These are phyloP conservation scores for Lutraria rhynchaena DNA, from an alignment of 1,140 invertebrate species.

Conservation along the genomic window DNA sequence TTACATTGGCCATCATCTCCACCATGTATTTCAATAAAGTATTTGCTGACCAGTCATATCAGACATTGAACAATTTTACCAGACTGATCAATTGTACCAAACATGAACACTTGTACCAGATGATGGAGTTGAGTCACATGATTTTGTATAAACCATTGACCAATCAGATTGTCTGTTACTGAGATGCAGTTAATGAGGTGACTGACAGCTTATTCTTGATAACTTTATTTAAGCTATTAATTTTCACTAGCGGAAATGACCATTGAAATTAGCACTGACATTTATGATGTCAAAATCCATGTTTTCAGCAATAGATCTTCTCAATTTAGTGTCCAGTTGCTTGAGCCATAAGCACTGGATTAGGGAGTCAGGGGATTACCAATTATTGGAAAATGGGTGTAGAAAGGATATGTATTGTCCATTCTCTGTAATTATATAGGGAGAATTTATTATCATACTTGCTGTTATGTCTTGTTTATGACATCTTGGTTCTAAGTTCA, in stretches of 20 bases:
- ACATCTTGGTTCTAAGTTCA: constrained; percentile 24
- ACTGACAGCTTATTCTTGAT: constrained; percentile 4
- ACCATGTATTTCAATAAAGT: too few species aligned
- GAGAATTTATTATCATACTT: constrained; percentile 35
- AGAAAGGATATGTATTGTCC: constrained; percentile 49
- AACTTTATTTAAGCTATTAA: constrained; percentile 54
- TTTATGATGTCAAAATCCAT: constrained; percentile 56
- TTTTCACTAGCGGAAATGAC: constrained; percentile 53
- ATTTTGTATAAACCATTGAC: background rate
- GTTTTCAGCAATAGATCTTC: constrained; percentile 31
- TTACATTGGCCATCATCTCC: too few species aligned
- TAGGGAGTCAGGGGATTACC: constrained; percentile 31
- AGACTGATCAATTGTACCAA: too few species aligned
- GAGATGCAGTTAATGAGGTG: background rate
- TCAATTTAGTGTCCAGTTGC: background rate
- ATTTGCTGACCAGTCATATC: too few species aligned
- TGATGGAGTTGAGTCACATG: constrained; percentile 15
- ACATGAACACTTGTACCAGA: background rate
- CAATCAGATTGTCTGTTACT: background rate
- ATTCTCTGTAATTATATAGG: constrained; percentile 9
- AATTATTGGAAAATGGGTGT: constrained; percentile 37
- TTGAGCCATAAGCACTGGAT: background rate
- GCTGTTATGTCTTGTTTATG: constrained; percentile 49
- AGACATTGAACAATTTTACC: too few species aligned
- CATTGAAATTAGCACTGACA: constrained; percentile 31